Conservation (phyloP, 2,888 invertebrate species). For the Ochlodes sylvanus region DNA sequence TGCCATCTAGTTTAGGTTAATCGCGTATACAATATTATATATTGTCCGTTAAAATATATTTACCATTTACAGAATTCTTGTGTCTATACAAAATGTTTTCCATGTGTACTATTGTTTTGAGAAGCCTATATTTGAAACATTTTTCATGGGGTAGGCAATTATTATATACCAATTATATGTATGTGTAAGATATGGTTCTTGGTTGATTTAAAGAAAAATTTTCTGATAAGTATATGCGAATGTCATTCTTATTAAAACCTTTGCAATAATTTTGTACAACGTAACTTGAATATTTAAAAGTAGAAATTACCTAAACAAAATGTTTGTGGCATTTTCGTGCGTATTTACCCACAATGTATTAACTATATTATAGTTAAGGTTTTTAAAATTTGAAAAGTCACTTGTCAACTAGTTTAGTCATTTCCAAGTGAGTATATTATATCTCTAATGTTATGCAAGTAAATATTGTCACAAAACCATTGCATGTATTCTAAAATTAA, state of each 20-base stretch:
- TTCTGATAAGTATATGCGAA: conserved; percentile 56
- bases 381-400: conserved; percentile 35
- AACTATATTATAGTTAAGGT: conserved; percentile 33
- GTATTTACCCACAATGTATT: conserved; percentile 48
- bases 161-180: conserved; percentile 48
- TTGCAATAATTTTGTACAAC: conserved; percentile 76
- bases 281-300: conserved; percentile 65
- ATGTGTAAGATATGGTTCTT: conserved; percentile 50
- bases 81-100: conserved; percentile 85
- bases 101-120: conserved; percentile 86
- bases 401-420: conserved; percentile 35
- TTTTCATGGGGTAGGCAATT: conserved; percentile 62
- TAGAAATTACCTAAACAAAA: conserved; percentile 52
- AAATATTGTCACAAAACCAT: conserved; percentile 44
- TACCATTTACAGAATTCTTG: conserved; percentile 86
- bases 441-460: conserved; percentile 37
- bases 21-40: conserved; percentile 86
- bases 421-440: conserved; percentile 34
- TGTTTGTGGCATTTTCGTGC: conserved; percentile 76
- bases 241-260: conserved; percentile 61
- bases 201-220: conserved; percentile 53
- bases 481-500: conserved; percentile 28
- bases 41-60: conserved; percentile 86
- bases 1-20: conserved; percentile 86
- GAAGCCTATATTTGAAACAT: conserved; percentile 83